Evolutionary conservation across 2,797 vertebrate species (phyloP), one percentile per base, ranked within the genome.

Genomic region (Steatocranus sp.): DNA sequence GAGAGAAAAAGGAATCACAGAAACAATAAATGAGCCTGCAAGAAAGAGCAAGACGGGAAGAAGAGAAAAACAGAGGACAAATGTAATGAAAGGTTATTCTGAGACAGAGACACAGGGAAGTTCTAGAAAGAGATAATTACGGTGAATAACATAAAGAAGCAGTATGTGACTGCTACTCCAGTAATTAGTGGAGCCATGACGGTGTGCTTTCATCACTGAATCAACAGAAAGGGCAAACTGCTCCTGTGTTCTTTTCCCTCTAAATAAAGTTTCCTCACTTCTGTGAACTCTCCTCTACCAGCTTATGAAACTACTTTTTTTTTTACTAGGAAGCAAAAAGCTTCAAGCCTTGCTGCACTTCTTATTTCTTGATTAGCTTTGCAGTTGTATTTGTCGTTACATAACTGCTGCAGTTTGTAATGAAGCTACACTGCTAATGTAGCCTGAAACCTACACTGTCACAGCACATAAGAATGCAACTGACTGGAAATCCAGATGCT

Each of bases 31-130:
- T 56, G 87, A 89, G 66, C 46, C 27, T 46, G 48, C 36, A 32
- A 78, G 56, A 66, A 36, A 75, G 58, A 85, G 46, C 7, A 15
- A 76, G 30, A 61, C 0, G 36, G 34, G 11, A n/a, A 80, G 49
- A 68, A 46, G 79, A 81, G 74, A 74, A 78, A 79, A 56, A 58
- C 15, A 38, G 61, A 17, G 23, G 18, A 50, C 20, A 70, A 51
- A 78, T 75, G 20, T 25, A 83, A 82, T 86, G 50, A 88, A 93
- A 86, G 66, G 90, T 87, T 90, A 83, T 78, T 83, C 34, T 53
- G 78, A 79, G 43, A 53, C 38, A 51, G 32, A 51, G 32, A 48
- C 1, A 20, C 4, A 6, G 56, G 32, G n/a, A 41, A 34, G 43
- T 80, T 79, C 78, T 79, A n/a, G 25, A 5, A 10, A 61, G 76